Percentiles rank a stretch among this genome's conserved stretches.
Conservation (phyloP, 1,140 invertebrate species). For the Mizuhopecten yessoensis region DNA sequence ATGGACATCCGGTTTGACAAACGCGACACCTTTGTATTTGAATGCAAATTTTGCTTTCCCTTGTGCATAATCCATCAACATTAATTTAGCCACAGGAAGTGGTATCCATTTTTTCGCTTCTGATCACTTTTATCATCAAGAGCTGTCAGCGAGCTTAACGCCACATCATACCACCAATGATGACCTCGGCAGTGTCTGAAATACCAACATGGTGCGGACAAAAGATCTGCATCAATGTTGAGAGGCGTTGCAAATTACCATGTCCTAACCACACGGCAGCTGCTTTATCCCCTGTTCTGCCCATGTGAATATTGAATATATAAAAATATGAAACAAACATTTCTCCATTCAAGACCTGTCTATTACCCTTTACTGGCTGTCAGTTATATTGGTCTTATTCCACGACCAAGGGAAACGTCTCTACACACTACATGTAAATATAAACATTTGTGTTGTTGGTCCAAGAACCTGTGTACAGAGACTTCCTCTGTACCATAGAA, state of each 20-base stretch:
- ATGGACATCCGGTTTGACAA: conserved; percentile 27
- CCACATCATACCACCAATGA: neutral
- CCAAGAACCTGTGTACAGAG: too few relatives aligned
- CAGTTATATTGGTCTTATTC: neutral
- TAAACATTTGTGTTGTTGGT: neutral
- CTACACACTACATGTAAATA: neutral
- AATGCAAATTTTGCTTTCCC: conserved; percentile 34
- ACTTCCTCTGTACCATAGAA: neutral
- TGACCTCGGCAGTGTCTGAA: conserved; percentile 11
- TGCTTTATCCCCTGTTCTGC: neutral
- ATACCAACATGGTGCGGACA: conserved; percentile 28
- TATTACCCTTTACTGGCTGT: neutral
- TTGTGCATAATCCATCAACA: conserved; percentile 32
- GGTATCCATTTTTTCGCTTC: conserved; percentile 14
- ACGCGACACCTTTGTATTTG: conserved; percentile 20
- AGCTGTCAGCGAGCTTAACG: neutral
- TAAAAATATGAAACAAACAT: conserved; percentile 33
- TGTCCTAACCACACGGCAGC: neutral
- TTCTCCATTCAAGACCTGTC: neutral
- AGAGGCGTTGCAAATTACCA: neutral
- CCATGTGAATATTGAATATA: conserved; percentile 28
- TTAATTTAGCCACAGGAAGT: conserved; percentile 38
- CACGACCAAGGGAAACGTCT: neutral
- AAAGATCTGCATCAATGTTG: neutral
- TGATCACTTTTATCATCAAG: neutral